Conservation (phyloP, 2,113 vertebrate genomes). For the Ceyx margarethae region DNA sequence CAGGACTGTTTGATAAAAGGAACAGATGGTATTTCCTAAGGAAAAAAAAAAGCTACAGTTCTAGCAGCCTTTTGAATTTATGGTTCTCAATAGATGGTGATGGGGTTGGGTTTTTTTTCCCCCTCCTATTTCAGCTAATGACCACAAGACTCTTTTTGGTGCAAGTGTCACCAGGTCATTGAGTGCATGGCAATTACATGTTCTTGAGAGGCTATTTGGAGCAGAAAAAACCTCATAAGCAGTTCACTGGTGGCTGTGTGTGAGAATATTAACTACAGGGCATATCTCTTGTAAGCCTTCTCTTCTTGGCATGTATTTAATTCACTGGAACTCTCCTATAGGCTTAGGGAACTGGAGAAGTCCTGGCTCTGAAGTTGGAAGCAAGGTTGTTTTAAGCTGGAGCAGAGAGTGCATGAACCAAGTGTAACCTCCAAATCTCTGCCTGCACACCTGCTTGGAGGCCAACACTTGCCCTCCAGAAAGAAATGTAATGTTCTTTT, state of each 20-base stretch:
- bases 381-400: not conserved
- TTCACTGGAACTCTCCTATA: conserved; percentile 16
- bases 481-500: not conserved
- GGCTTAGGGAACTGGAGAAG: not conserved
- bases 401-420: not conserved
- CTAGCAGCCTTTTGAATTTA: not conserved
- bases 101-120: not conserved
- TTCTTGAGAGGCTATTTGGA: not conserved
- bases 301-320: conserved; percentile 4
- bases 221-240: not conserved
- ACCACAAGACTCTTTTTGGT: not conserved
- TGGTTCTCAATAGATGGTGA: not conserved
- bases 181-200: fast-evolving
- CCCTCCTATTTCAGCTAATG: not conserved
- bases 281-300: conserved; percentile 14
- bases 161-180: not conserved
- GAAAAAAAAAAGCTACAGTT: not conserved
- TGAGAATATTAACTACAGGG: conserved; percentile 22
- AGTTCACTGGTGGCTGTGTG: not conserved
- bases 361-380: not conserved
- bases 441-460: not conserved
- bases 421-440: not conserved
- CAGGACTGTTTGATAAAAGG: not conserved
- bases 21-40: not conserved
- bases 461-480: not conserved